Evolutionary conservation across 2,797 vertebrate species (phyloP).

Genomic region (Pseudopleuronectes americanus): DNA sequence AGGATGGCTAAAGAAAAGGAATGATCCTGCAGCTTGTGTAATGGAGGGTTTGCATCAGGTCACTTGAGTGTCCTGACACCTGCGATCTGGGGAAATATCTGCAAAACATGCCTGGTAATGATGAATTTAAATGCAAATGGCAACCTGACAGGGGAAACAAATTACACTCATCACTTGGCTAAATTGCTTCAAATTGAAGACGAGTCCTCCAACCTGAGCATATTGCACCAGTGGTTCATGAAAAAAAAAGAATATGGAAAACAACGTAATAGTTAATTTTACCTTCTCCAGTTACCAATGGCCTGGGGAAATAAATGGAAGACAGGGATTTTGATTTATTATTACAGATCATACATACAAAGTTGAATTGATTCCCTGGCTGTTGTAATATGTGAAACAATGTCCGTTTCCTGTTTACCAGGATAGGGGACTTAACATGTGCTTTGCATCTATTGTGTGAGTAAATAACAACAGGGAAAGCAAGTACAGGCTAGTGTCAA

Average conservation of each 20-base stretch:
- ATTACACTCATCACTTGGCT: conserved; percentile 76
- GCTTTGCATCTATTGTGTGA: conserved; percentile 11
- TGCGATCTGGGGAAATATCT: conserved; percentile 74
- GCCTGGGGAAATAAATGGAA: conserved; percentile 47
- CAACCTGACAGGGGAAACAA: conserved; percentile 71
- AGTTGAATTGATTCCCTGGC: conserved; percentile 24
- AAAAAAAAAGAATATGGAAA: conserved; percentile 60
- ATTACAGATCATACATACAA: conserved; percentile 36
- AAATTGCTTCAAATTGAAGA: conserved; percentile 77
- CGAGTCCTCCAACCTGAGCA: conserved; percentile 64
- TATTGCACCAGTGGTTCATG: conserved; percentile 54
- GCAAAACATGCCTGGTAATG: conserved; percentile 72
- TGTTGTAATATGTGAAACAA: not conserved
- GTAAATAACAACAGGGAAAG: conserved; percentile 19
- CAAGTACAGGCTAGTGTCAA: conserved; percentile 13
- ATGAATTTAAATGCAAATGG: conserved; percentile 80
- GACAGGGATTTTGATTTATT: conserved; percentile 33
- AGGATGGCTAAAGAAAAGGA: conserved; percentile 34
- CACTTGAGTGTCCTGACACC: conserved; percentile 59
- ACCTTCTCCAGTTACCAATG: conserved; percentile 25
- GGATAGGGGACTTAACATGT: not conserved
- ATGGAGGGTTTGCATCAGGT: conserved; percentile 43
- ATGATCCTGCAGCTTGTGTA: conserved; percentile 37
- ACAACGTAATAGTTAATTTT: conserved; percentile 65
- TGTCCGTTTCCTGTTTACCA: conserved; percentile 14